A percentile compares a stretch with the other conserved stretches of the same genome.
These are phyloP conservation scores for Maccullochella peelii DNA, from an alignment of 2,113 vertebrate species.

Conservation along the genomic window DNA sequence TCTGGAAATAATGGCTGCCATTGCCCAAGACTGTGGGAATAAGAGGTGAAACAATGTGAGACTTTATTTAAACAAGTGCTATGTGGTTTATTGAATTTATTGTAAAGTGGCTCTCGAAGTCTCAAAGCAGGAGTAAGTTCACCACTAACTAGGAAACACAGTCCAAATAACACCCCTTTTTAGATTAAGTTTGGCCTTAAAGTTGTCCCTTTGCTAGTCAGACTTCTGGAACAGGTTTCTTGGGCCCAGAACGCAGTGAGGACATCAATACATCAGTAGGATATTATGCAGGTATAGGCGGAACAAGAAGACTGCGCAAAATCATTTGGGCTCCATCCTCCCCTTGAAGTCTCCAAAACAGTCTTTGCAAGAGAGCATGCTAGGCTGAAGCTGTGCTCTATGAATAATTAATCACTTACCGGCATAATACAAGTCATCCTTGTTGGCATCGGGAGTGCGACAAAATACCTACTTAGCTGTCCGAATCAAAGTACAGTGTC, in stretches of 20 bases:
- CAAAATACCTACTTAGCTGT: slow-evolving; percentile 10
- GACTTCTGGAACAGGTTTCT: background rate
- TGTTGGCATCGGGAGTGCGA: slow-evolving; percentile 40
- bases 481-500: background rate
- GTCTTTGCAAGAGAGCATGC: slow-evolving; percentile 24
- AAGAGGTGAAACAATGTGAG: background rate
- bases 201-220: background rate
- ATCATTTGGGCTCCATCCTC: slow-evolving; percentile 32
- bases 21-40: background rate
- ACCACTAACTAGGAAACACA: background rate
- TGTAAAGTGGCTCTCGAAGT: background rate
- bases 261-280: slow-evolving; percentile 33
- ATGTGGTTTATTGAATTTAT: background rate
- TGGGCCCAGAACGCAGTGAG: slow-evolving; percentile 1
- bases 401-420: slow-evolving; percentile 78
- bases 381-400: slow-evolving; percentile 26
- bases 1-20: background rate
- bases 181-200: slow-evolving; percentile 4
- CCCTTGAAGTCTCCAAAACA: slow-evolving; percentile 60
- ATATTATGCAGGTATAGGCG: slow-evolving; percentile 29
- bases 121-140: background rate
- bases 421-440: slow-evolving; percentile 58
- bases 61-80: background rate
- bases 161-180: background rate
- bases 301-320: background rate